Evolutionary conservation across 2,888 invertebrate species (phyloP), one percentile per base, ranked within the genome.

Genomic region (Flexamia atlantica): DNA sequence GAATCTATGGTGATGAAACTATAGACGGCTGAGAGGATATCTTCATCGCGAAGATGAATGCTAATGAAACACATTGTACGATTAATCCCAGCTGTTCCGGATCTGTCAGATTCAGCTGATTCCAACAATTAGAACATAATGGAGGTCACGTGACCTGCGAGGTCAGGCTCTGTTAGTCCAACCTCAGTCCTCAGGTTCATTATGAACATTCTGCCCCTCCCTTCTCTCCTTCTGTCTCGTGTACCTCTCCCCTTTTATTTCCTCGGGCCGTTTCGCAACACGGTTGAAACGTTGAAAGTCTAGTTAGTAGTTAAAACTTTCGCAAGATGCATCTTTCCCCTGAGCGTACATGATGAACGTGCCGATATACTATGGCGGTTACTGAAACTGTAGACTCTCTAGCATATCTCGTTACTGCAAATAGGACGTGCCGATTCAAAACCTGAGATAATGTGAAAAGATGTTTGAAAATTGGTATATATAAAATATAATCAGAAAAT

Each of bases 61-160:
- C 68, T 68, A 68, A 68, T 68, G 30, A 68, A 68, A 68, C 30
- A 68, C 32, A 68, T 68, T 68, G 68, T 68, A 32, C 68, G 17
- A 68, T 30, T n/a, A 68, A 68, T 68, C 30, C 28, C 68, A 68
- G 68, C 68, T 32, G 68, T 17, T 68, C 68, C 32, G 68, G 68
- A 68, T 68, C 68, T 68, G 68, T 68, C 68, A 68, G 68, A 17
- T 14, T 32, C 32, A 68, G 68, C 68, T 68, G 68, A 68, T 68
- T 68, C 20, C 53, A 53, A 53, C 53, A 53, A 53, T 53, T 53
- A 53, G 53, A 53, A 53, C 53, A 53, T 53, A 53, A 53, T 53
- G 23, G 53, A 53, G 53, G 53, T 53, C 53, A 20, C 20, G 14
- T 53, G 53, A 53, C 53, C 53, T 23, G 20, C 23, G 46, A 53